Base-by-base conservation (phyloP, 1,140 invertebrate genomes). In the Ceratina australensis region DNA sequence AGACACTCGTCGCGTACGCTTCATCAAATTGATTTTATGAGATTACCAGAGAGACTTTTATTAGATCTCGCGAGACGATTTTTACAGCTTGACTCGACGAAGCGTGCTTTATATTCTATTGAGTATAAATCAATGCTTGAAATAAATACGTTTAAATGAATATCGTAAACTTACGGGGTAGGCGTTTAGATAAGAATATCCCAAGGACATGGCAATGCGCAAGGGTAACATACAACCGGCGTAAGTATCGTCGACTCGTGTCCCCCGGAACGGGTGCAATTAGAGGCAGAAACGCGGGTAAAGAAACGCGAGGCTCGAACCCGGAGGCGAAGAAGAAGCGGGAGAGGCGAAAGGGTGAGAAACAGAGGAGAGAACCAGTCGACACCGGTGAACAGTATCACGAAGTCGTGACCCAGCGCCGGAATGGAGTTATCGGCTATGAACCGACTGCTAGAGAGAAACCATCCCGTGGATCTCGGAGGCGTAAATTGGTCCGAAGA, bases 391-490 rank as follows among this genome's bases (percentile, higher is more conserved):
- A 80, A 78, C 59, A 78, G 65, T 52, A 78, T 72, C 61, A 74
- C 66, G 59, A 54, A 85, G 79, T 82, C 82, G 79, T 84, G 82
- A 86, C 81, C 81, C 76, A 86, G 24, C 79, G 74, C 78, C 71
- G 79, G 79, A 80, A 87, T 87, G 82, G 80, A 87, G 85, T 87
- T 87, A 87, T 87, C 86, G 85, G 76, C 69, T 82, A 83, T 78
- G 81, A 83, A 77, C 77, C 74, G 78, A 80, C 80, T 75, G 79
- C 61, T 82, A 74, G 76, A 68, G 83, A 77, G 65, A 56, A 74
- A 69, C 78, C 79, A 33, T 67, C 61, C 72, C 77, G 66, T 64
- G 78, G 69, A 83, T 83, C 83, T 85, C 69, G 72, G 85, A 86
- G 85, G 85, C 83, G 85, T 87, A 87, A 87, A 87, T 87, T 87